Conservation (phyloP, 2,797 vertebrate species). For the Vipera latastei region DNA sequence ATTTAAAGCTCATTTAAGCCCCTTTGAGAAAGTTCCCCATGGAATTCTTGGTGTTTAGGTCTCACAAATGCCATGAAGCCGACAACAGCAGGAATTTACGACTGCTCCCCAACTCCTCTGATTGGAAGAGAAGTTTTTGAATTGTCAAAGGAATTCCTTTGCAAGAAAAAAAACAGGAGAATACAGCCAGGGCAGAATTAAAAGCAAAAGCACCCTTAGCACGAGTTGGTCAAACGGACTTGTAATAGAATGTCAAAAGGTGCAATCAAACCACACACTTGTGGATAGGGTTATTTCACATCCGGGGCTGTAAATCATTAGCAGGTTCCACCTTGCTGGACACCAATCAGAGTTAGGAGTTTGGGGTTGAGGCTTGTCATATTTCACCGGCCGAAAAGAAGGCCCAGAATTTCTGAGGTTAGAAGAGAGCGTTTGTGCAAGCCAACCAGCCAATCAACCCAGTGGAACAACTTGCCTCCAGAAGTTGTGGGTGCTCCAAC, state of each 20-base stretch:
- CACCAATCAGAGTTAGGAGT: slow-evolving; percentile 4
- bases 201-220: background rate
- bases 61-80: background rate
- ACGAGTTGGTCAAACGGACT: too few species aligned
- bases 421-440: background rate
- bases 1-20: background rate
- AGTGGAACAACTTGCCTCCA: background rate
- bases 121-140: background rate
- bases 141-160: background rate
- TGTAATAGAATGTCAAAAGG: background rate
- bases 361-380: background rate
- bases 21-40: background rate
- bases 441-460: slow-evolving; percentile 16
- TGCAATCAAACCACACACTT: background rate
- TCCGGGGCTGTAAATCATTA: background rate
- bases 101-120: background rate
- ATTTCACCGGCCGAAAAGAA: background rate
- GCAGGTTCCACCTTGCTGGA: background rate
- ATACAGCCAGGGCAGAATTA: background rate
- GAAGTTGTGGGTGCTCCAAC: background rate
- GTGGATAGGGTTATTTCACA: background rate
- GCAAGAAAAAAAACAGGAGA: background rate
- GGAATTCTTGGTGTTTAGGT: background rate
- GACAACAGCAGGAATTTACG: background rate
- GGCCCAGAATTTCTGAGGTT: background rate